A percentile compares a stretch with the other conserved stretches of the same genome.
phyloP scores from a whole-genome alignment of 1,140 invertebrate species.

The Psilanteris sp. region DNA sequence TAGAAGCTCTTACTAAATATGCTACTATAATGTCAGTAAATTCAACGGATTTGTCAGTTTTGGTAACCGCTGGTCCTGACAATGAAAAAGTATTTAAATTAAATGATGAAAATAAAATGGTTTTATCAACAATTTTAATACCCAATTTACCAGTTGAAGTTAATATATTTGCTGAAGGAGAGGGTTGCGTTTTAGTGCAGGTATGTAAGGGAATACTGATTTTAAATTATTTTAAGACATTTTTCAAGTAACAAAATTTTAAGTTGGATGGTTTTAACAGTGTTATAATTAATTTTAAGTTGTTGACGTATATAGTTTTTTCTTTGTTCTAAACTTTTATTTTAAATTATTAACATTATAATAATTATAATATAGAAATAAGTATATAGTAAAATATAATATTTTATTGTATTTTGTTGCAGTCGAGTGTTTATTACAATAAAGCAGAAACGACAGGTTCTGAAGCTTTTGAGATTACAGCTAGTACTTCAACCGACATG shows the following conservation, averaged over 20 bases:
- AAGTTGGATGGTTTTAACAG: too few species aligned
- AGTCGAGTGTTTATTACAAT: slow-evolving; percentile 82
- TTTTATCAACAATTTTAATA: slow-evolving; percentile 75
- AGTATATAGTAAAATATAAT: too few species aligned
- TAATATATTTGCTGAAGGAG: slow-evolving; percentile 79
- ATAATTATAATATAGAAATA: too few species aligned
- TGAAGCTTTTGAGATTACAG: slow-evolving; percentile 76
- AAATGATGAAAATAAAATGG: slow-evolving; percentile 76
- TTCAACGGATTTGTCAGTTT: slow-evolving; percentile 74
- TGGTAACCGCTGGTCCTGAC: slow-evolving; percentile 70
- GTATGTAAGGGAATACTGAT: too few species aligned
- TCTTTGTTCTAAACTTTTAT: too few species aligned
- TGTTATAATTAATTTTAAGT: too few species aligned
- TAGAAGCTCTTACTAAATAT: slow-evolving; percentile 84
- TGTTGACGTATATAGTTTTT: too few species aligned
- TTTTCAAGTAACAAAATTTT: too few species aligned
- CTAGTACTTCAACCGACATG: slow-evolving; percentile 65
- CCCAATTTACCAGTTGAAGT: slow-evolving; percentile 78
- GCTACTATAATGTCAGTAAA: slow-evolving; percentile 74
- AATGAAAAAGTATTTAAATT: slow-evolving; percentile 73
- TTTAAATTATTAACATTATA: too few species aligned
- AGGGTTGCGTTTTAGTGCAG: slow-evolving; percentile 83
- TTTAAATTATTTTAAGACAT: too few species aligned
- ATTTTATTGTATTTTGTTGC: too few species aligned
- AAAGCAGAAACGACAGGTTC: slow-evolving; percentile 73